Conservation (phyloP, 2,113 vertebrate genomes). For the Bubo scandiacus region DNA sequence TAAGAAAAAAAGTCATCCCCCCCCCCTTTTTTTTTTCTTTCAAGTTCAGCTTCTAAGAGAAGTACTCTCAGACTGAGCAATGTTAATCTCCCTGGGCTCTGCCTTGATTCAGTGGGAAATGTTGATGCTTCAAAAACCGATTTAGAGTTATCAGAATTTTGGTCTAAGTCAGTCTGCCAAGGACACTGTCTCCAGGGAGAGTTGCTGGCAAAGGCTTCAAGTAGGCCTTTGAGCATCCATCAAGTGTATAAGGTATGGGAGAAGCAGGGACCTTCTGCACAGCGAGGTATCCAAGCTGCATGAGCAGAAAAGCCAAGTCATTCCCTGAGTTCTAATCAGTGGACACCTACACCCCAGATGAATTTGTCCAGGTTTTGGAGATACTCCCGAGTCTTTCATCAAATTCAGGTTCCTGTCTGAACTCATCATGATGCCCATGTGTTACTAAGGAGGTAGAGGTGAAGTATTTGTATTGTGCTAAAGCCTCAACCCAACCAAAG, state of each 20-base stretch:
- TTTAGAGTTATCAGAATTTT: not conserved
- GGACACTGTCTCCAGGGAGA: not conserved
- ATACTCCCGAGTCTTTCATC: not conserved
- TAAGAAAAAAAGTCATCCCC: not conserved
- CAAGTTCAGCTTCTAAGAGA: not conserved
- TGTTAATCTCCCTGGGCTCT: not conserved
- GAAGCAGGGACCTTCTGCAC: not conserved
- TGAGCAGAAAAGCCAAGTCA: not conserved
- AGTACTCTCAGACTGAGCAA: not conserved
- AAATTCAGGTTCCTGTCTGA: not conserved
- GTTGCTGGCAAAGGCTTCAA: not conserved
- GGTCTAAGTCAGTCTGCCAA: not conserved
- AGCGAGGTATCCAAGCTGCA: not conserved
- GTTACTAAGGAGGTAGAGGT: not conserved
- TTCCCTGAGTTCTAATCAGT: not conserved
- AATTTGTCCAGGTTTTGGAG: not conserved
- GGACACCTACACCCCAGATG: not conserved
- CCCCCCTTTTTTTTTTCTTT: not conserved
- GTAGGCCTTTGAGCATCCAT: not conserved
- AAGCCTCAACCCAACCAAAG: not conserved
- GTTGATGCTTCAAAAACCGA: not conserved
- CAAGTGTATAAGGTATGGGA: fast-evolving
- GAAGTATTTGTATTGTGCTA: not conserved
- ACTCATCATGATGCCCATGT: fast-evolving
- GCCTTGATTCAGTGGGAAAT: not conserved